These are phyloP conservation scores for Rotaria socialis DNA, from an alignment of 2,888 invertebrate species.

Conservation along the genomic window DNA sequence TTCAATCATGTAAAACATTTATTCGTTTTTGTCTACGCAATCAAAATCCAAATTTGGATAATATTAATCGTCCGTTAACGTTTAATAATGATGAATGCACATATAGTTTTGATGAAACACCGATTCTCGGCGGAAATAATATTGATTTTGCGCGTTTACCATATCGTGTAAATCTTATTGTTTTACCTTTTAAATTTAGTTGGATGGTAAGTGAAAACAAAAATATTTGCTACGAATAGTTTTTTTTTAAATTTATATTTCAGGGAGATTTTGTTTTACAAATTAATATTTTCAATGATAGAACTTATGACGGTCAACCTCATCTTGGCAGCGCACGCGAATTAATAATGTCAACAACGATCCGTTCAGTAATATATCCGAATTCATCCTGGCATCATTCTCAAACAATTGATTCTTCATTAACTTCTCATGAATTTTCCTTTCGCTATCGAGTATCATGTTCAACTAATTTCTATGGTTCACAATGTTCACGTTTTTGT, in stretches of 20 bases:
- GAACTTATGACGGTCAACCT: slow-evolving; percentile 15
- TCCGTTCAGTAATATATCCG: neutral
- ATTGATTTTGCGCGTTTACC: slow-evolving; percentile 23
- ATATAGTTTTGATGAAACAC: slow-evolving; percentile 32
- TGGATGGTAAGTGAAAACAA: slow-evolving; percentile 8
- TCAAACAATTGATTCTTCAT: neutral
- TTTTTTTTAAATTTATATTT: neutral
- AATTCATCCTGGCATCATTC: neutral
- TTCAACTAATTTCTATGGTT: neutral
- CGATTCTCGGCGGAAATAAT: slow-evolving; percentile 18
- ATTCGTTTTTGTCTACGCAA: slow-evolving; percentile 30
- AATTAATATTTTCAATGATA: slow-evolving; percentile 30
- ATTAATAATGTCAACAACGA: neutral
- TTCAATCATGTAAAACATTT: slow-evolving; percentile 31
- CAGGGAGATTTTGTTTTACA: slow-evolving; percentile 27
- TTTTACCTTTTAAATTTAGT: slow-evolving; percentile 31
- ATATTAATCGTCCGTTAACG: neutral
- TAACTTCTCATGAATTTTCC: slow-evolving; percentile 2
- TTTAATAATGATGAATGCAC: neutral
- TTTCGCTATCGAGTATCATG: slow-evolving; percentile 31
- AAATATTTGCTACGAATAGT: neutral
- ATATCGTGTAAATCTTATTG: neutral
- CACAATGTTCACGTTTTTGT: slow-evolving; percentile 29
- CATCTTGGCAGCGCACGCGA: slow-evolving; percentile 14
- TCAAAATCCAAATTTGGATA: slow-evolving; percentile 11